Base-by-base conservation (phyloP, 2,797 vertebrate species). In the Apogon talboti region DNA sequence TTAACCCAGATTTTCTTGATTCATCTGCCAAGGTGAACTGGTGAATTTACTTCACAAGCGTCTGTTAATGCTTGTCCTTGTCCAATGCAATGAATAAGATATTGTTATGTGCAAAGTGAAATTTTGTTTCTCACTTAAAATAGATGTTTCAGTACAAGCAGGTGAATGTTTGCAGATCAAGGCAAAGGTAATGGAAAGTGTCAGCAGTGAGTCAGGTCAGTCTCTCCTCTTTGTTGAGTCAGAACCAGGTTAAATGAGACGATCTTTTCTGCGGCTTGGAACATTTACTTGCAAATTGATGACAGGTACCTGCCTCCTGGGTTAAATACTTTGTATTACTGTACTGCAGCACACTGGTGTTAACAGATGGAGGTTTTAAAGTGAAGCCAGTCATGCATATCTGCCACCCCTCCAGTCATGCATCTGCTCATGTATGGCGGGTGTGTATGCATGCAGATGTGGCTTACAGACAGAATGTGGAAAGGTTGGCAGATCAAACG, bases 351-450 rank as follows among this genome's bases (percentile, higher is more conserved):
- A 45, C 53, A 50, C 56, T 57, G 30, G 42, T 43, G n/a, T 54
- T 70, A 68, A 74, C 79, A 81, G 79, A 81, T 87, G 79, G 76
- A 45, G 46, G 64, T 63, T 58, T 70, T 76, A 63, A 74, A 78
- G 63, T 67, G 42, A 46, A 33, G 50, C 44, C 52, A 72, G 46
- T 79, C 65, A 78, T 82, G 83, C 61, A 61, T 74, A 54, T 75
- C 45, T 77, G 61, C 51, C 70, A 73, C 62, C 54, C 56, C 55
- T 78, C 59, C 37, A 60, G 56, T 49, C 55, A 52, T 65, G 48
- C 72, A 82, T 76, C 69, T 86, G 78, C 54, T 79, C 6, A 0
- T 46, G 38, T 55, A 47, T 55, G 62, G 51, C 66, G 57, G 68
- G 58, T 47, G 47, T 64, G 55, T 52, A 53, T 33, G 47, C 51